Conservation (phyloP, 2,113 vertebrate species). For the Malaclemys terrapin region DNA sequence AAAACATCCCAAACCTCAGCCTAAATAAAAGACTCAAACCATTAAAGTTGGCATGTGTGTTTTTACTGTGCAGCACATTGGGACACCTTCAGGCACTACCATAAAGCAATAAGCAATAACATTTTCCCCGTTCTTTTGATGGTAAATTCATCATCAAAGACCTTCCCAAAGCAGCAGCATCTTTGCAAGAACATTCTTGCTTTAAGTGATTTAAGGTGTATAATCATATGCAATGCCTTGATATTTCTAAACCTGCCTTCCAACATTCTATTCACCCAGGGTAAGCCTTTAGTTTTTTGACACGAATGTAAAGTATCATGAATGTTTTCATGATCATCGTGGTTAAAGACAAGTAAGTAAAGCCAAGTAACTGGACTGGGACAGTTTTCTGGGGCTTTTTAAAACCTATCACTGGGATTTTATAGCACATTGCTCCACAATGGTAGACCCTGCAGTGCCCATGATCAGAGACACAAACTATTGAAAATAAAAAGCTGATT, state of each 20-base stretch:
- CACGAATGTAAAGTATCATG: not conserved
- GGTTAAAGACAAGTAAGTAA: not conserved
- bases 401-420: not conserved
- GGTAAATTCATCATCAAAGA: not conserved
- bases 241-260: not conserved
- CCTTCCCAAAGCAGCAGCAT: not conserved
- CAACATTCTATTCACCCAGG: not conserved
- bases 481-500: not conserved
- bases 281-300: not conserved
- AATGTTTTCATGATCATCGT: not conserved
- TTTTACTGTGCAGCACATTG: fast-evolving
- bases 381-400: not conserved
- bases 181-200: not conserved
- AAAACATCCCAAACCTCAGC: not conserved
- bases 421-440: fast-evolving
- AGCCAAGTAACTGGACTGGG: not conserved
- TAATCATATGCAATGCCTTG: fast-evolving
- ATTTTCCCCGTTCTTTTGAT: not conserved
- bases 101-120: not conserved
- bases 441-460: not conserved
- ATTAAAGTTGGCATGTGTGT: not conserved
- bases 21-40: not conserved
- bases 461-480: fast-evolving
- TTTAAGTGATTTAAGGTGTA: not conserved
- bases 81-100: not conserved